Evolutionary conservation across 2,888 invertebrate genomes (phyloP), one percentile per base, ranked within the genome.

Genomic region (Drosophila neonasuta): DNA sequence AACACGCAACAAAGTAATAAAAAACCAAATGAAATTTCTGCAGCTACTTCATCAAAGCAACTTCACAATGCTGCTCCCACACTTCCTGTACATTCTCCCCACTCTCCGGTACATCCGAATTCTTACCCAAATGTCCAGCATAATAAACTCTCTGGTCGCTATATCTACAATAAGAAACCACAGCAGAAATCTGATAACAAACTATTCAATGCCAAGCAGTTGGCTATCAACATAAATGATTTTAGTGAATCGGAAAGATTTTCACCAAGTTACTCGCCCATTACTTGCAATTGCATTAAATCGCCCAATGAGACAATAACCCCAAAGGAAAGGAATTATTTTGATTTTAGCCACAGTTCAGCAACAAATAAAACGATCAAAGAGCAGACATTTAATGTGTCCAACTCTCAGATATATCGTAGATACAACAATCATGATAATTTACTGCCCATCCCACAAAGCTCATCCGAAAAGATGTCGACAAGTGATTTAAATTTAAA

Each of bases 11-110:
- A 57, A 51, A 69, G 42, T 34, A 63, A 55, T 64, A 60, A 30
- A 44, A 80, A 72, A 64, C 41, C 68, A 11, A 67, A 79, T 45
- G 75, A 77, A 45, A 54, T 60, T 11, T 57, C 70, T 55, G 50
- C 71, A 41, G 44, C 60, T 8, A 46, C 60, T n/a, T 67, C 69
- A 44, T 61, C 71, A 41, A 79, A 69, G 17, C 74, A 69, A 57
- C 17, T 71, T 50, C 71, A 72, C 60, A 79, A 75, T 50, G 59
- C 73, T 49, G 86, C 88, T 44, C 78, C 86, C 41, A 88, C 88
- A 34, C 77, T 88, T 67, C 88, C 88, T 13, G 57, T 78, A 64
- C 78, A 82, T 45, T 88, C 87, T 50, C 88, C 88, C 44, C 88
- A 88, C 70, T 87, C 86, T 11, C 87, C 88, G 1, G 62, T 81